Evolutionary conservation across 2,797 vertebrate species (phyloP), one percentile per base, ranked within the genome.

Genomic region (Artibeus lituratus): DNA sequence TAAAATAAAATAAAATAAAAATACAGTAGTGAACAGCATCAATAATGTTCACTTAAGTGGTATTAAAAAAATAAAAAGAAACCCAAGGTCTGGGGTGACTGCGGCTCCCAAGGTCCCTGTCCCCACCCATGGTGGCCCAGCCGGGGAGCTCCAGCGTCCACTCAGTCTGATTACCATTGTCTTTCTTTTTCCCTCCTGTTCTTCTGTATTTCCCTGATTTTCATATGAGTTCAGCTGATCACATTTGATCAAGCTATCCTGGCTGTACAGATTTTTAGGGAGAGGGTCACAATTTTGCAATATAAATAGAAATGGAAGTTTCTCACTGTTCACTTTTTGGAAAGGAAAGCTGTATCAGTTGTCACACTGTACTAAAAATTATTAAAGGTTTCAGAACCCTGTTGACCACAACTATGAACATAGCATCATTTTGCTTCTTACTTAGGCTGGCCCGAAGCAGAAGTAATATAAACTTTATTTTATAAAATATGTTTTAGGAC

Each of bases 41-140:
- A 14, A 12, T 62, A 32, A 32, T 29, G 26, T 29, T 62, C 26
- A 62, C 24, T 62, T 14, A 29, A 62, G 57, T 62, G 57, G 26
- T 62, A 62, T 14, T 29, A 12, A 29, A 29, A 59, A 57, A 57
- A 26, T 24, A 24, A 57, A 62, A 62, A 29, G 6, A 62, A 35
- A 51, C 4, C 37, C 62, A 10, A 57, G 21, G 24, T 80, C 35
- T 44, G 9, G 26, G 47, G 19, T 15, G 18, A 21, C 6, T 21
- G 10, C n/a, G 18, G 37, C 5, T 55, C 1, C 16, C 42, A 26
- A 2, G 2, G 1, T 12, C 21, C 1, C 26, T 14, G 7, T 53
- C 15, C 12, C 21, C 4, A 3, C 3, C 7, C 11, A 0, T 5
- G 15, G 4, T 2, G 32, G n/a, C 29, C n/a, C 14, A 3, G 7